A percentile compares a stretch with the other conserved stretches of the same genome.
Evolutionary conservation across 2,888 invertebrate species (phyloP).

Genomic region (Physocephala rufipes): DNA sequence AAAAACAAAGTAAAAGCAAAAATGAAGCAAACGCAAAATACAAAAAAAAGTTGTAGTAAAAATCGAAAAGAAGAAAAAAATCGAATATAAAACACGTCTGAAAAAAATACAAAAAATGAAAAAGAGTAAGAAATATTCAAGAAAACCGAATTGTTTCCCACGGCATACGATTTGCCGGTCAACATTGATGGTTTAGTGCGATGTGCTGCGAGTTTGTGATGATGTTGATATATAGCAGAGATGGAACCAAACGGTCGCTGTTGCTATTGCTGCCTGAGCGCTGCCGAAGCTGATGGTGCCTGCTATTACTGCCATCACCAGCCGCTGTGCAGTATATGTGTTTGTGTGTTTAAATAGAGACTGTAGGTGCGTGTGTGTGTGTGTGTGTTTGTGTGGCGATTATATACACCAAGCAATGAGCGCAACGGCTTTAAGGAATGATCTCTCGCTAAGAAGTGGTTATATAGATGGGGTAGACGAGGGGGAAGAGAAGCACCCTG

Average conservation of each 20-base stretch:
- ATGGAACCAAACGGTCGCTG: constrained; percentile 28
- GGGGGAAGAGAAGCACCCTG: not conserved
- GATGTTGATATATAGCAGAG: constrained; percentile 36
- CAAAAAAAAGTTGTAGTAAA: constrained; percentile 78
- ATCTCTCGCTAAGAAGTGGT: not conserved
- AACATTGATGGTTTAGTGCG: constrained; percentile 62
- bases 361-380: constrained; percentile 10
- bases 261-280: no score
- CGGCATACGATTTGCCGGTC: constrained; percentile 68
- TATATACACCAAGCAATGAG: not conserved
- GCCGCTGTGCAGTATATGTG: not conserved
- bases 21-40: constrained; percentile 23
- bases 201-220: constrained; percentile 34
- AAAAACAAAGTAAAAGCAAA: constrained; percentile 32
- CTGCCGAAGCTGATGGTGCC: constrained; percentile 7
- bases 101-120: constrained; percentile 47
- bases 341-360: no score
- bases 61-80: constrained; percentile 58
- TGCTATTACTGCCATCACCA: not conserved
- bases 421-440: not conserved
- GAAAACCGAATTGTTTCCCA: constrained; percentile 68
- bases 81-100: constrained; percentile 45
- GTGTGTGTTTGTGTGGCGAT: no score
- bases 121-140: constrained; percentile 55
- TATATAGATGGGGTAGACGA: constrained; percentile 2